A percentile compares a stretch with the other conserved stretches of the same genome.
Conservation (phyloP, 2,797 vertebrate genomes). For the Morus bassanus region DNA sequence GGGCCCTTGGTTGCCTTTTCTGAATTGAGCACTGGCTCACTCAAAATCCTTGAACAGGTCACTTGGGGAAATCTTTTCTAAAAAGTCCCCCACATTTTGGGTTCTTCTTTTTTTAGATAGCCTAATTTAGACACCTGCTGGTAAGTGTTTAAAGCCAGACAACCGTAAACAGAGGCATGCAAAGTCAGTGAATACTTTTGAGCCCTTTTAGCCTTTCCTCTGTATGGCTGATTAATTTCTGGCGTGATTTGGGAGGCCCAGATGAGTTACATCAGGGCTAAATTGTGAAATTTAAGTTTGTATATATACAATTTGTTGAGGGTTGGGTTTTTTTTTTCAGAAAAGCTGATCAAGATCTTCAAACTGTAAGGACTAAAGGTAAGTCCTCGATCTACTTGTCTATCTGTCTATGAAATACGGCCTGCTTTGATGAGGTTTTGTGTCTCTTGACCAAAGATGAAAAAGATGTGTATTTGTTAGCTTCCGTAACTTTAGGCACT, state of each 20-base stretch:
- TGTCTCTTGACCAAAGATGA: background rate
- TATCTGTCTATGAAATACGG: background rate
- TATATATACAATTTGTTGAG: background rate
- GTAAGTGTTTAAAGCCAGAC: constrained; percentile 64
- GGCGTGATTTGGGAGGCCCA: constrained; percentile 10
- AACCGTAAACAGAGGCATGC: constrained; percentile 62
- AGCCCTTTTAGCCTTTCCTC: constrained; percentile 1
- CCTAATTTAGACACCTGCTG: constrained; percentile 62
- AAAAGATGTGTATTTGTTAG: background rate
- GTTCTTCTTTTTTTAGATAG: constrained; percentile 43
- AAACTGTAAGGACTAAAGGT: background rate
- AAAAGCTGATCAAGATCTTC: background rate
- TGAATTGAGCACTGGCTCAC: background rate
- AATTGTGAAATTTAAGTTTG: background rate
- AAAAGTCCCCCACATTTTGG: constrained; percentile 49
- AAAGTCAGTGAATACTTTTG: constrained; percentile 55
- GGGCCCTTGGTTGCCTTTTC: background rate
- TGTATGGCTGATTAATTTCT: constrained; percentile 54
- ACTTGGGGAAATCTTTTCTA: constrained; percentile 36
- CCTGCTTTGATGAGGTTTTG: background rate
- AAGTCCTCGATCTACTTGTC: background rate
- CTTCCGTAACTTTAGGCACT: background rate
- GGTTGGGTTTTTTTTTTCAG: no score
- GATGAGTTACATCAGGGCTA: background rate
- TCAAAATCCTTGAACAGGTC: constrained; percentile 10